Evolutionary conservation across 1,140 invertebrate species (phyloP).

Genomic region (Pollicipes pollicipes): DNA sequence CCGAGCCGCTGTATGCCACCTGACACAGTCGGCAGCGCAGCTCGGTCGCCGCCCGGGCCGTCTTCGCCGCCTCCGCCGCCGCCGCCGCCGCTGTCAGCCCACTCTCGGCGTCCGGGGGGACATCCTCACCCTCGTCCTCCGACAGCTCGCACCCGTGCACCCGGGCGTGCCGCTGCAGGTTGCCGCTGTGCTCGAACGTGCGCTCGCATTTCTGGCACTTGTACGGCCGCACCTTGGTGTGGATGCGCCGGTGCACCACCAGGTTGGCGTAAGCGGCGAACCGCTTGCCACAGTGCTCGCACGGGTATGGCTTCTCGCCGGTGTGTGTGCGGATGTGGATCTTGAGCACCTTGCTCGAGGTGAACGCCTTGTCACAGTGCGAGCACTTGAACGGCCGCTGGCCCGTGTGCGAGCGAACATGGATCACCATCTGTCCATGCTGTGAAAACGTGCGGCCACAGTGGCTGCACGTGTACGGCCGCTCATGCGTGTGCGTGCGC

Average conservation of each 20-base stretch:
- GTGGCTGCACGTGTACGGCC: constrained; percentile 22
- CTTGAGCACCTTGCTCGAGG: constrained; percentile 40
- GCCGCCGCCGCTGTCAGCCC: no score
- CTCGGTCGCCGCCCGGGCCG: not conserved
- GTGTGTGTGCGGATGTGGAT: constrained; percentile 34
- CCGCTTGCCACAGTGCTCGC: constrained; percentile 18
- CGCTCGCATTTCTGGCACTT: constrained; percentile 36
- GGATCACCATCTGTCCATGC: constrained; percentile 53
- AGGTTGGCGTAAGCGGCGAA: constrained; percentile 31
- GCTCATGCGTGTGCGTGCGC: constrained; percentile 37
- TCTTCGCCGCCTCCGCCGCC: no score
- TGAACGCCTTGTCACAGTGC: constrained; percentile 48
- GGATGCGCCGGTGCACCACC: constrained; percentile 36
- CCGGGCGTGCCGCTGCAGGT: constrained; percentile 17
- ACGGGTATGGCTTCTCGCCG: constrained; percentile 33
- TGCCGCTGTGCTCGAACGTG: constrained; percentile 28
- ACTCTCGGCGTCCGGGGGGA: no score
- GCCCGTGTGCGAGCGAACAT: constrained; percentile 71
- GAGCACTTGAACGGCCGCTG: constrained; percentile 62
- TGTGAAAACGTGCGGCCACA: constrained; percentile 37
- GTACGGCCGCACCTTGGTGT: constrained; percentile 35
- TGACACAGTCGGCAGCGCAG: no score
- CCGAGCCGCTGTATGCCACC: no score
- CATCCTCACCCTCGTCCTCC: no score
- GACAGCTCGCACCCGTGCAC: no score